Evolutionary conservation across 2,113 vertebrate genomes (phyloP).

Genomic region (Lasiurus borealis): DNA sequence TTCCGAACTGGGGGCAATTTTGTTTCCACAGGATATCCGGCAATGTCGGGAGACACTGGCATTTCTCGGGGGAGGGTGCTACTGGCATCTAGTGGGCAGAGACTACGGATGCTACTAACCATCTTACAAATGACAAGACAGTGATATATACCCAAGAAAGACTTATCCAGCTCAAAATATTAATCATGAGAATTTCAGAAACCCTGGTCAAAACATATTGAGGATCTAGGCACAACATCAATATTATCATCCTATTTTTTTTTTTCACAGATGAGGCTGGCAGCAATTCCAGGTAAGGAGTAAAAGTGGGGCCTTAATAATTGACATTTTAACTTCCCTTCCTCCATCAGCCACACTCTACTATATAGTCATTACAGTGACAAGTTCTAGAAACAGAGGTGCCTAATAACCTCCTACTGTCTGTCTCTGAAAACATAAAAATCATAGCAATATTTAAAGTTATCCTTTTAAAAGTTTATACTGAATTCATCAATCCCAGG

Average conservation of each 20-base stretch:
- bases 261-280: not conserved
- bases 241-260: not conserved
- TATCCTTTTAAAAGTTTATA: not conserved
- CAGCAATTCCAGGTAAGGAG: not conserved
- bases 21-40: not conserved
- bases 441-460: not conserved
- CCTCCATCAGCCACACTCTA: not conserved
- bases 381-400: not conserved
- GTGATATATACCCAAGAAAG: not conserved
- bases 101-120: not conserved
- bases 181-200: not conserved
- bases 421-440: not conserved
- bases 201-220: not conserved
- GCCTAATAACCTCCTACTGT: not conserved
- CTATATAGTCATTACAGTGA: not conserved
- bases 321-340: not conserved
- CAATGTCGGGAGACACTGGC: not conserved
- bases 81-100: not conserved
- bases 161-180: not conserved
- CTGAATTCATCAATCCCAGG: not conserved
- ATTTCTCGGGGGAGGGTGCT: not conserved
- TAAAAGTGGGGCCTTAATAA: not conserved
- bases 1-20: not conserved
- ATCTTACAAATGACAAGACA: not conserved
- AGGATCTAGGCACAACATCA: not conserved